These are phyloP conservation scores for Catamblyrhynchus diadema DNA, from an alignment of 2,797 vertebrate species.

Conservation along the genomic window DNA sequence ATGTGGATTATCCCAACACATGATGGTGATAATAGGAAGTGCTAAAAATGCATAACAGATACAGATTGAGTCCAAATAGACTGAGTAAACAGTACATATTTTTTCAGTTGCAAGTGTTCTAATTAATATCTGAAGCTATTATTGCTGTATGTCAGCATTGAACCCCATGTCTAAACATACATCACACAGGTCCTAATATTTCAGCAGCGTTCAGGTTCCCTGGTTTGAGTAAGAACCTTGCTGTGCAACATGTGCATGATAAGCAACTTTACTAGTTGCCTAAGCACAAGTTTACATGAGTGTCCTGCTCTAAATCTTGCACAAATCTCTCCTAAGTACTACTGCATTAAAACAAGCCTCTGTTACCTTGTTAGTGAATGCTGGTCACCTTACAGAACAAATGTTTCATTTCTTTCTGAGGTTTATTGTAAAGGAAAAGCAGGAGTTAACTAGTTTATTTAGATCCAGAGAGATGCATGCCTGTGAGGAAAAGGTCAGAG, in stretches of 20 bases:
- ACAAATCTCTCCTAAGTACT: not conserved
- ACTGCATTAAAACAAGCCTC: not conserved
- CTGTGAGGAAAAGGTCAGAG: not conserved
- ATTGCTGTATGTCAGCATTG: not conserved
- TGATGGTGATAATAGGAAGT: not conserved
- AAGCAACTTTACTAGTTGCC: not conserved
- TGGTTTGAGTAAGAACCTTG: not conserved
- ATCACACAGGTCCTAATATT: not conserved
- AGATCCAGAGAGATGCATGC: not conserved
- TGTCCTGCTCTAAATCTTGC: not conserved
- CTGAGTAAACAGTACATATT: not conserved
- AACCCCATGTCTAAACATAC: not conserved
- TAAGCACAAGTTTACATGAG: not conserved
- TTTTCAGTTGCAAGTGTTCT: not conserved
- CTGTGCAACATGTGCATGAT: not conserved
- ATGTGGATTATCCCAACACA: fast-evolving
- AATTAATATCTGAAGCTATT: not conserved
- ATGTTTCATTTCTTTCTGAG: not conserved
- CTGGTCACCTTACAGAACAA: not conserved
- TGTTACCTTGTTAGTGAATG: not conserved
- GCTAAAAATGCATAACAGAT: not conserved
- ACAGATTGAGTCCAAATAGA: not conserved
- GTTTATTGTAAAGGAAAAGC: not conserved
- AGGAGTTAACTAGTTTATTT: not conserved
- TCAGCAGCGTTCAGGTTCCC: not conserved